Percentiles rank a stretch among this genome's conserved stretches.
phyloP scores from a whole-genome alignment of 2,888 invertebrate genomes.

The Caenorhabditis angaria region DNA sequence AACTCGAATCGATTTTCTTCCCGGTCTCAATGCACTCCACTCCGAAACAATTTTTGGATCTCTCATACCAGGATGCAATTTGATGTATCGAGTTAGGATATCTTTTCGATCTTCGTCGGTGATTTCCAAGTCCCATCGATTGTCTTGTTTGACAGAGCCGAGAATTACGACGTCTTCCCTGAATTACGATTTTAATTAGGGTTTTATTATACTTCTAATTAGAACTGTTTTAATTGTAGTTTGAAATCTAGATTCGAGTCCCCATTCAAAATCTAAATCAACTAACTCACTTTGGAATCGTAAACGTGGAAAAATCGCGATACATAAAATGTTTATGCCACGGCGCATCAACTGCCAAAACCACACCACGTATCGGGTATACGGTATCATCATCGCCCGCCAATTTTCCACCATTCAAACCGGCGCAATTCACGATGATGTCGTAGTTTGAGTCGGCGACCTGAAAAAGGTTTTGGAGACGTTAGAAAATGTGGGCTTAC shows the following conservation, averaged over 20 bases:
- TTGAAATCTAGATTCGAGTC: too few relatives aligned
- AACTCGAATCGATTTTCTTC: constrained; percentile 45
- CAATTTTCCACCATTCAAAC: constrained; percentile 73
- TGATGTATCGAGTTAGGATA: constrained; percentile 56
- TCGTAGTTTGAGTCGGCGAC: constrained; percentile 70
- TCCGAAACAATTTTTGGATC: constrained; percentile 57
- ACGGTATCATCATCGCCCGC: constrained; percentile 72
- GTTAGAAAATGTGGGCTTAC: neutral
- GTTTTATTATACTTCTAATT: neutral
- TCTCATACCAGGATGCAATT: constrained; percentile 60
- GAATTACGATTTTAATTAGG: neutral
- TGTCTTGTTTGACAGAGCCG: constrained; percentile 59
- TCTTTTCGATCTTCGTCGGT: constrained; percentile 60
- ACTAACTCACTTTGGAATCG: constrained; percentile 58
- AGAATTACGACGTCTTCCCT: constrained; percentile 55
- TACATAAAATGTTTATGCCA: constrained; percentile 89
- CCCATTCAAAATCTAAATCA: constrained; percentile 3
- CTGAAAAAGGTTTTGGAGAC: constrained; percentile 16
- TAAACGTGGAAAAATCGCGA: constrained; percentile 57
- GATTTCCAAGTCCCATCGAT: constrained; percentile 53
- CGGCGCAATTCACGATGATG: constrained; percentile 75
- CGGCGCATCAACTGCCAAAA: constrained; percentile 79
- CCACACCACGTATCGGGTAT: constrained; percentile 67
- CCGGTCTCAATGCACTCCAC: constrained; percentile 62
- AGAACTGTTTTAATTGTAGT: too few relatives aligned